phyloP scores from a whole-genome alignment of 2,797 vertebrate genomes.

The Ptychobarbus kaznakovi region DNA sequence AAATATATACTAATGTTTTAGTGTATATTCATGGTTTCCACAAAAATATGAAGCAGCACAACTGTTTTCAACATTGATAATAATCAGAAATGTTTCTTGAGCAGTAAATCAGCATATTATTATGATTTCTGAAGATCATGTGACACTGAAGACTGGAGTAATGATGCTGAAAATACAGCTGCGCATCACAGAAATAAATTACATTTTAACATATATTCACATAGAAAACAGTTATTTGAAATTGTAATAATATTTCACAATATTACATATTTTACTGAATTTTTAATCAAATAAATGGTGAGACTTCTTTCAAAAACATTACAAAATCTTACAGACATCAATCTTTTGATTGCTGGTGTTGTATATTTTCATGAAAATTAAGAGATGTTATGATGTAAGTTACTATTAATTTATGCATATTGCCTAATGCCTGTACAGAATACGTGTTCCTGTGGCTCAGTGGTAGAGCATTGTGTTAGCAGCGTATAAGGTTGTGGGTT shows the following conservation, averaged over 20 bases:
- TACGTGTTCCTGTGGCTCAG: too few species aligned
- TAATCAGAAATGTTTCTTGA: background rate
- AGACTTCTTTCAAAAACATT: background rate
- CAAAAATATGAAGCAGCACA: background rate
- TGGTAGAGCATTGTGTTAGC: too few species aligned
- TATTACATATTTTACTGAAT: background rate
- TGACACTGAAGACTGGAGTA: background rate
- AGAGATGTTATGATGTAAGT: background rate
- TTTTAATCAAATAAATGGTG: background rate
- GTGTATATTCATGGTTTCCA: background rate
- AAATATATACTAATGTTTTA: background rate
- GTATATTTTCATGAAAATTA: background rate
- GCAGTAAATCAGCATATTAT: accelerated
- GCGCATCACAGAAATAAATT: background rate
- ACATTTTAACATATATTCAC: too few species aligned
- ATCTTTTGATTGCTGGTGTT: too few species aligned
- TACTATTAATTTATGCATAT: background rate
- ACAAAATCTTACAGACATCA: background rate
- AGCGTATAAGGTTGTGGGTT: too few species aligned
- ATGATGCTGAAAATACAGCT: background rate
- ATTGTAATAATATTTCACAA: background rate
- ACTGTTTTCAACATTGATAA: background rate
- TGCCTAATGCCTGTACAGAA: background rate
- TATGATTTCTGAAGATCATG: background rate
- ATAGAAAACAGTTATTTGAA: background rate